These are phyloP conservation scores for Lasioglossum malachurum DNA, from an alignment of 2,888 invertebrate genomes.

Conservation along the genomic window DNA sequence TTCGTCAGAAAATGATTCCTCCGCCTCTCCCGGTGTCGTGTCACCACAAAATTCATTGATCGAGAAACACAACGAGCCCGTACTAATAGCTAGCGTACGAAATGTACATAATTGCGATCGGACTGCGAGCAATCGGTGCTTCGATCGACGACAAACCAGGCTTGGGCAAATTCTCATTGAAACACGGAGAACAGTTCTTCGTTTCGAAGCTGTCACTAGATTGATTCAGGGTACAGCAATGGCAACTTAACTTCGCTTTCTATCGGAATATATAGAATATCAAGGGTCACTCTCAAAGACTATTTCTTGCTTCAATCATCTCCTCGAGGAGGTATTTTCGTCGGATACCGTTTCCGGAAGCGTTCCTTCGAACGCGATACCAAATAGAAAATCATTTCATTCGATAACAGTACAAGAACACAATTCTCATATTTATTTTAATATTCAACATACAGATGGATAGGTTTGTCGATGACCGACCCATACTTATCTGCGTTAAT, in stretches of 20 bases:
- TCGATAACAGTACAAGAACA: not conserved
- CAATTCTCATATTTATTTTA: not conserved
- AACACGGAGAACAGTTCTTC: not conserved
- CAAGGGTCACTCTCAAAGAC: not conserved
- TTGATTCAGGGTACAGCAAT: not conserved
- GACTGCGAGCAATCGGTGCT: not conserved
- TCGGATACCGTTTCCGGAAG: not conserved
- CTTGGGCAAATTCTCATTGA: not conserved
- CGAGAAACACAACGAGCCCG: constrained; percentile 13
- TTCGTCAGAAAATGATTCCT: constrained; percentile 12
- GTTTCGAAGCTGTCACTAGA: not conserved
- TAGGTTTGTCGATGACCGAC: not conserved
- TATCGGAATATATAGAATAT: not conserved
- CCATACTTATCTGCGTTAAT: not conserved
- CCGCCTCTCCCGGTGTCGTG: constrained; percentile 22
- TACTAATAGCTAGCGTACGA: constrained; percentile 18
- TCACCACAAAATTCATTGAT: constrained; percentile 34
- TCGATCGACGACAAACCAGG: not conserved
- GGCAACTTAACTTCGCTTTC: not conserved
- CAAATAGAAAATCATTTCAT: not conserved
- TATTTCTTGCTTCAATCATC: not conserved
- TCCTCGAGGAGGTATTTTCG: not conserved
- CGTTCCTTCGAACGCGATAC: not conserved
- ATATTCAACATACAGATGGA: not conserved
- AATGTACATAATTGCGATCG: not conserved